Evolutionary conservation across 2,888 invertebrate genomes (phyloP).

Genomic region (Allygus modestus): DNA sequence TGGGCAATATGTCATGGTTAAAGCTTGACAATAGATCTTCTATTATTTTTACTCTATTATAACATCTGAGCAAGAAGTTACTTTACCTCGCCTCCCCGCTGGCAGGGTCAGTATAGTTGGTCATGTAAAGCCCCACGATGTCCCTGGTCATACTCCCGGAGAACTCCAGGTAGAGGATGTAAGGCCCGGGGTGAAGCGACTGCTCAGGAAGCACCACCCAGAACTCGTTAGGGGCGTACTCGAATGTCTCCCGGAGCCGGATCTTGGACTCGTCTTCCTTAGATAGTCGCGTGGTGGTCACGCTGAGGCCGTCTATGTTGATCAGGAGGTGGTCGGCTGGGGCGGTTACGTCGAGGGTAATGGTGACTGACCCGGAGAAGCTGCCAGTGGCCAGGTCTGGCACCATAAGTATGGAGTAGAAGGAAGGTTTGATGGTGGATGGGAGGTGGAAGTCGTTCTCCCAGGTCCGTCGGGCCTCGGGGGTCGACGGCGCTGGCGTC

Average conservation of each 20-base stretch:
- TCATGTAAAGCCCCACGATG: slow-evolving; percentile 80
- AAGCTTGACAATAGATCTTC: too few relatives aligned
- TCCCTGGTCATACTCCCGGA: slow-evolving; percentile 77
- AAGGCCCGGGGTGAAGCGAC: slow-evolving; percentile 69
- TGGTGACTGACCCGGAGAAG: slow-evolving; percentile 79
- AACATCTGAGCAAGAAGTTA: too few relatives aligned
- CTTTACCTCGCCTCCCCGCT: not conserved
- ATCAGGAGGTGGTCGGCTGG: slow-evolving; percentile 77
- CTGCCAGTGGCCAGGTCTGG: slow-evolving; percentile 80
- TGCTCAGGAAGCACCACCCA: slow-evolving; percentile 67
- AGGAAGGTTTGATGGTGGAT: slow-evolving; percentile 78
- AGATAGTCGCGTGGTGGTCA: slow-evolving; percentile 74
- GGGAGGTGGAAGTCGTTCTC: slow-evolving; percentile 73
- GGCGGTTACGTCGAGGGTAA: slow-evolving; percentile 75
- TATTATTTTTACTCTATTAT: too few relatives aligned
- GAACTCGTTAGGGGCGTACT: slow-evolving; percentile 65
- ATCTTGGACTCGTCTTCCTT: slow-evolving; percentile 38
- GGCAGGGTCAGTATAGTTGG: slow-evolving; percentile 74
- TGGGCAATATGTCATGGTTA: too few relatives aligned
- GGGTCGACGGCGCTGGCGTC: slow-evolving; percentile 9
- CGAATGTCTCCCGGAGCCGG: slow-evolving; percentile 63
- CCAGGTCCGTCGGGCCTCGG: slow-evolving; percentile 61
- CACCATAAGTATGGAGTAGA: slow-evolving; percentile 83
- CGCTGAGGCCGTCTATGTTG: slow-evolving; percentile 80
- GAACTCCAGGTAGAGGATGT: slow-evolving; percentile 76